A percentile compares a stretch with the other conserved stretches of the same genome.
These are phyloP conservation scores for Homalodisca vitripennis DNA, from an alignment of 1,140 invertebrate genomes.

Conservation along the genomic window DNA sequence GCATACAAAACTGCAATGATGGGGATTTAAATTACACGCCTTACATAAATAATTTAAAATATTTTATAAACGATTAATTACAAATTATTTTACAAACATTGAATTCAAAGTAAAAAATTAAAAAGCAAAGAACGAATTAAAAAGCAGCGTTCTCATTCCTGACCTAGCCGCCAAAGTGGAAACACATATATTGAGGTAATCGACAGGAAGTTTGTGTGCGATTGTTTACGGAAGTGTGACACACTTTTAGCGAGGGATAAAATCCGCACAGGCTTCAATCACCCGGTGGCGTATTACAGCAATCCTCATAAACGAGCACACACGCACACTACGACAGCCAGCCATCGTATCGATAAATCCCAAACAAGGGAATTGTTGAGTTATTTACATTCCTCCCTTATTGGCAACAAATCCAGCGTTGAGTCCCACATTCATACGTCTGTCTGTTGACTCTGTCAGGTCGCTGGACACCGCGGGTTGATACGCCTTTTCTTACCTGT, in stretches of 20 bases:
- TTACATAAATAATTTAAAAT: too few relatives aligned
- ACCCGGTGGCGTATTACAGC: constrained; percentile 1
- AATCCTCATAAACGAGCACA: not conserved
- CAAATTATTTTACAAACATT: too few relatives aligned
- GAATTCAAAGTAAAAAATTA: too few relatives aligned
- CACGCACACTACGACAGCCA: not conserved
- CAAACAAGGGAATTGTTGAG: constrained; percentile 19
- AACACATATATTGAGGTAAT: too few relatives aligned
- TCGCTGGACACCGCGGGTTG: not conserved
- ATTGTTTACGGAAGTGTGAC: constrained; percentile 5
- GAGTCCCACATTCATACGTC: not conserved
- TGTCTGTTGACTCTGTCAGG: not conserved
- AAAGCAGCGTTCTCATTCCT: too few relatives aligned
- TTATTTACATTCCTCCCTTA: constrained; percentile 13
- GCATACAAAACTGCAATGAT: too few relatives aligned
- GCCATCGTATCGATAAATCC: constrained; percentile 12
- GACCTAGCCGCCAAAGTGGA: too few relatives aligned
- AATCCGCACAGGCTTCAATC: not conserved
- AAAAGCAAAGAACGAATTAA: too few relatives aligned
- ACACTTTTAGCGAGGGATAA: constrained; percentile 2
- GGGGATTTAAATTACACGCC: too few relatives aligned
- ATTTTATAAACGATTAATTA: too few relatives aligned
- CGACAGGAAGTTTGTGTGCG: too few relatives aligned
- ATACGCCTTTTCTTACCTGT: not conserved
- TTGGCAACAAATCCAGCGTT: constrained; percentile 12